Evolutionary conservation across 2,113 vertebrate species (phyloP).

Genomic region (Gymnarchus niloticus): DNA sequence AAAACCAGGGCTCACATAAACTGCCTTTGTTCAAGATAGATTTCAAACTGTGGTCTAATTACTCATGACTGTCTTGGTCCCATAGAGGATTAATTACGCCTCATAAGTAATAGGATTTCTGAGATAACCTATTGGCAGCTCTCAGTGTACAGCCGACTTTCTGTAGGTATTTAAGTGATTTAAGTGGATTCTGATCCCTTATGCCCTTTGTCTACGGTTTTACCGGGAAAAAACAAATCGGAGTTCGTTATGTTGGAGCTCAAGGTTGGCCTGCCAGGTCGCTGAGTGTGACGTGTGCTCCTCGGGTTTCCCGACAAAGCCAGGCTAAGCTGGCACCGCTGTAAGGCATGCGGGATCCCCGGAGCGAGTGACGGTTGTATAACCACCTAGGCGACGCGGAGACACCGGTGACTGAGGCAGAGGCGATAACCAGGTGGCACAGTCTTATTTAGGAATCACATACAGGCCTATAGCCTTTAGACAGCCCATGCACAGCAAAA

Average conservation of each 20-base stretch:
- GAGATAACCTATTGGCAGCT: background rate
- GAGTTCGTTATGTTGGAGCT: background rate
- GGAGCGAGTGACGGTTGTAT: background rate
- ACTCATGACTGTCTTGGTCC: conserved; percentile 5
- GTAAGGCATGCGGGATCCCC: background rate
- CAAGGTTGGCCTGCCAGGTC: background rate
- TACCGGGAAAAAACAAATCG: background rate
- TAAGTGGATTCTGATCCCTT: background rate
- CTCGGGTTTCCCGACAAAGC: no score
- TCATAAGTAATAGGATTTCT: background rate
- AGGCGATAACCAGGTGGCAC: background rate
- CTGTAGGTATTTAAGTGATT: background rate
- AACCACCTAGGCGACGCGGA: background rate
- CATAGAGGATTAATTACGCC: background rate
- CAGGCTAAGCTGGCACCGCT: background rate
- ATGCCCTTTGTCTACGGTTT: background rate
- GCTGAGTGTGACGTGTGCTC: background rate
- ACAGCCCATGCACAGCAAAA: background rate
- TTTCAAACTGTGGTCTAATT: conserved; percentile 14
- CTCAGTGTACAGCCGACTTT: background rate
- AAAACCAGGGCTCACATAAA: background rate
- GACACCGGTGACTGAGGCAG: background rate
- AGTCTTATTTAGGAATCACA: background rate
- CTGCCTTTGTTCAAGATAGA: background rate
- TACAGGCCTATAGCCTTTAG: background rate